Conservation (phyloP, 2,797 vertebrate species). For the Mus minutoides region DNA sequence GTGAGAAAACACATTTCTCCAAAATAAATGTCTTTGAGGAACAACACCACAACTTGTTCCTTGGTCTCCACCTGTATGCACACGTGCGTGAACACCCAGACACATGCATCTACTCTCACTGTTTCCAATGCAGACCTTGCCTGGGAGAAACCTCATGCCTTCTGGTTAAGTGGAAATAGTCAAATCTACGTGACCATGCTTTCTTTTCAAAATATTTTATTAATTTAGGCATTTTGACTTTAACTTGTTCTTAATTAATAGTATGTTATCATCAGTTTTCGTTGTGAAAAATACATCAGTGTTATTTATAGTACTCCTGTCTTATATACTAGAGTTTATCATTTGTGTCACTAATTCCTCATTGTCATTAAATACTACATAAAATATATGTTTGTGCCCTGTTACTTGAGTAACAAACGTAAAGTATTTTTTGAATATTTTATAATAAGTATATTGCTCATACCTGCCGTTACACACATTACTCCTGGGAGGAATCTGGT, state of each 20-base stretch:
- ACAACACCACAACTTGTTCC: background rate
- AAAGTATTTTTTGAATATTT: slow-evolving; percentile 54
- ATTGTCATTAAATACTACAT: background rate
- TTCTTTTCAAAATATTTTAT: too few relatives aligned
- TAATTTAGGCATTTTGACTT: background rate
- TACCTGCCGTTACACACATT: background rate
- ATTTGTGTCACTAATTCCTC: background rate
- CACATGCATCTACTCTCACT: too few relatives aligned
- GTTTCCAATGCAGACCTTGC: too few relatives aligned
- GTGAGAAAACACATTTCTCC: background rate
- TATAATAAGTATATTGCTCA: background rate
- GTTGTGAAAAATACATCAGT: background rate
- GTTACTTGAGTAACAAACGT: background rate
- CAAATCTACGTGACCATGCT: too few relatives aligned
- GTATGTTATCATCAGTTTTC: background rate
- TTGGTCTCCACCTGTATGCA: background rate
- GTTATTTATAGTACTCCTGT: slow-evolving; percentile 28
- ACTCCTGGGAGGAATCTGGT: background rate
- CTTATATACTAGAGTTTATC: background rate
- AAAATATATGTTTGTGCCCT: background rate
- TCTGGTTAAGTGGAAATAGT: too few relatives aligned
- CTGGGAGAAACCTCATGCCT: too few relatives aligned
- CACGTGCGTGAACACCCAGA: background rate
- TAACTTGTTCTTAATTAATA: background rate
- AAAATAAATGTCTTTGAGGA: background rate